A percentile compares a stretch with the other conserved stretches of the same genome.
These are phyloP conservation scores for Tachycineta bicolor DNA, from an alignment of 2,113 vertebrate species.

Conservation along the genomic window DNA sequence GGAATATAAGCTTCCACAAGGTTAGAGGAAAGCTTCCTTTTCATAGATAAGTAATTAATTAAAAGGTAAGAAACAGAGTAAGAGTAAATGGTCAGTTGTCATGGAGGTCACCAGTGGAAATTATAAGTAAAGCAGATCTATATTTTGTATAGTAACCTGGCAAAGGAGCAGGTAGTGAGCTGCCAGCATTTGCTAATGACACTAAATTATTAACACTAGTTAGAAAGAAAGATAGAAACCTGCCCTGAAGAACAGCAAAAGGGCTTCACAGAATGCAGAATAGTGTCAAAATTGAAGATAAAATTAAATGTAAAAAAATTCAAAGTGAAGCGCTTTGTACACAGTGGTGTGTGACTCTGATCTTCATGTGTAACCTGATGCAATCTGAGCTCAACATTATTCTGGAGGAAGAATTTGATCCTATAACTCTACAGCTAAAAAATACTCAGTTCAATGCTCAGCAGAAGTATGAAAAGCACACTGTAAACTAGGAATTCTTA, in stretches of 20 bases:
- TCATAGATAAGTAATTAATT: neutral
- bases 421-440: neutral
- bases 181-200: neutral
- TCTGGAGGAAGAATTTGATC: neutral
- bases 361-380: neutral
- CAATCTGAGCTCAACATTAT: neutral
- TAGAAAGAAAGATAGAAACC: neutral
- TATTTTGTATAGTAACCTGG: neutral
- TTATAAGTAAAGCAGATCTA: neutral
- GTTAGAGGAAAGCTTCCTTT: neutral
- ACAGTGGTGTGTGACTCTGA: neutral
- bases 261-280: neutral
- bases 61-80: neutral
- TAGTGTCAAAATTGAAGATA: neutral
- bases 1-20: neutral
- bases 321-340: neutral
- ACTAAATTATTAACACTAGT: neutral
- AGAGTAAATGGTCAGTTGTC: neutral
- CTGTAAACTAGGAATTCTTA: neutral
- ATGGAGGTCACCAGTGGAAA: neutral
- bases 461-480: neutral
- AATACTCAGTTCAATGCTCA: neutral
- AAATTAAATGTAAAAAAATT: constrained; percentile 1
- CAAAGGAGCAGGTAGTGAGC: neutral
- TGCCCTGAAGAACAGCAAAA: neutral